Evolutionary conservation across 2,797 vertebrate genomes (phyloP).

Genomic region (Pygocentrus nattereri): DNA sequence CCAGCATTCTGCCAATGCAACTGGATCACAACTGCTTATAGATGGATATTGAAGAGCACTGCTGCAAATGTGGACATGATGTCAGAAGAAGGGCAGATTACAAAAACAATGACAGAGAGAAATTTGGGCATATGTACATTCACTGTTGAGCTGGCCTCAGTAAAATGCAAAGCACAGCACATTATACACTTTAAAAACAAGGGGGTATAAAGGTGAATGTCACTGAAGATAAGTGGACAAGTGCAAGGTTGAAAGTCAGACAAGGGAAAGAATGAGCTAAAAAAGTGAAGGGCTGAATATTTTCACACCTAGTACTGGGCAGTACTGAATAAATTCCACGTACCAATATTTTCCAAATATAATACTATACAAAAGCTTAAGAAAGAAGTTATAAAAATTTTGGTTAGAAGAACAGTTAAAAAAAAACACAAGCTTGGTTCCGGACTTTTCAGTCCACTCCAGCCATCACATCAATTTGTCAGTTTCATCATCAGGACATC

Average conservation of each 20-base stretch:
- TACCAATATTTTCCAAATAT: not conserved
- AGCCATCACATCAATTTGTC: too few species aligned
- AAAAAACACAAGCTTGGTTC: too few species aligned
- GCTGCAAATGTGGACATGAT: not conserved
- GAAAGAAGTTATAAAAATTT: too few species aligned
- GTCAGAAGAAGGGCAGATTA: slow-evolving; percentile 8
- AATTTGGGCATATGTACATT: slow-evolving; percentile 6
- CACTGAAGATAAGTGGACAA: slow-evolving; percentile 1
- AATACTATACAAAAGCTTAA: not conserved
- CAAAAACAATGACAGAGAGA: slow-evolving; percentile 7
- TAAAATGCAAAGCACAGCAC: slow-evolving; percentile 6
- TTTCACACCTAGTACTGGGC: not conserved
- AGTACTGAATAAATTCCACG: not conserved
- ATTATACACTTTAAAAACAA: slow-evolving; percentile 8
- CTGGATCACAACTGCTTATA: slow-evolving; percentile 61
- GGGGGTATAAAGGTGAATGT: not conserved
- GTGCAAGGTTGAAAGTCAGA: not conserved
- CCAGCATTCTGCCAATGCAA: slow-evolving; percentile 71
- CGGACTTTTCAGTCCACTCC: too few species aligned
- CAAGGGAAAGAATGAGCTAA: not conserved
- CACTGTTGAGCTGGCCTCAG: slow-evolving; percentile 9
- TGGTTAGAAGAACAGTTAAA: too few species aligned
- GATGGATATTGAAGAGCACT: slow-evolving; percentile 54
- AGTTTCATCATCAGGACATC: too few species aligned
- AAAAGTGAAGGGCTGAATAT: not conserved